Evolutionary conservation across 2,797 vertebrate species (phyloP), one percentile per base, ranked within the genome.

Genomic region (Lutjanus argentimaculatus): DNA sequence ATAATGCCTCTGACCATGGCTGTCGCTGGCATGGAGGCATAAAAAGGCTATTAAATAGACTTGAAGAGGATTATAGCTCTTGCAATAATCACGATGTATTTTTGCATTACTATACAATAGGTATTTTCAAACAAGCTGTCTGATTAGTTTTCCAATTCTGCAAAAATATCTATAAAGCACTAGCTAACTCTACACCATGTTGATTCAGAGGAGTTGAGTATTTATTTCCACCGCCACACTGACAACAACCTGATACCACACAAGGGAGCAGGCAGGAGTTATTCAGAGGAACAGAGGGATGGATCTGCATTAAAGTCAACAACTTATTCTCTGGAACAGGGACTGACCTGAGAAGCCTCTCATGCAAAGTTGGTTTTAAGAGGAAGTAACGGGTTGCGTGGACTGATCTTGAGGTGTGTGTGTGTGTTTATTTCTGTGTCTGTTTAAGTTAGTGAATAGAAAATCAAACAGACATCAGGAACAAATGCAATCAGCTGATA

Each of bases 241-340:
- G 65, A 80, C 77, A 86, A 89, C 59, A 91, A 85, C 74, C 57
- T 75, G 71, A 88, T 75, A 84, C 64, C 68, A 76, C 74, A 84
- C 57, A 52, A 19, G 61, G 75, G 72, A 85, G 80, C 61, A 76
- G 67, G 71, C 65, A 78, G 75, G 74, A 76, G 14, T 25, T 71
- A 25, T 59, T 85, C 72, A 55, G n/a, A 43, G 25, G 52, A 78
- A 86, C 72, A 55, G n/a, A 43, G 25, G 52, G 79, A 72, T 69
- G 78, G 49, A 87, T 85, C 72, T 63, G 77, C 51, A 78, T 55
- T 19, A 74, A 74, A 80, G 79, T 89, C 64, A 87, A 71, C 86
- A 81, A 45, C 42, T 7, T 52, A 71, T 72, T 91, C 68, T 70
- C 36, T 51, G 61, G 77, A 84, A 36, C 30, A 36, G 4, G 4